phyloP scores from a whole-genome alignment of 2,888 invertebrate genomes.

The Hyles lineata region DNA sequence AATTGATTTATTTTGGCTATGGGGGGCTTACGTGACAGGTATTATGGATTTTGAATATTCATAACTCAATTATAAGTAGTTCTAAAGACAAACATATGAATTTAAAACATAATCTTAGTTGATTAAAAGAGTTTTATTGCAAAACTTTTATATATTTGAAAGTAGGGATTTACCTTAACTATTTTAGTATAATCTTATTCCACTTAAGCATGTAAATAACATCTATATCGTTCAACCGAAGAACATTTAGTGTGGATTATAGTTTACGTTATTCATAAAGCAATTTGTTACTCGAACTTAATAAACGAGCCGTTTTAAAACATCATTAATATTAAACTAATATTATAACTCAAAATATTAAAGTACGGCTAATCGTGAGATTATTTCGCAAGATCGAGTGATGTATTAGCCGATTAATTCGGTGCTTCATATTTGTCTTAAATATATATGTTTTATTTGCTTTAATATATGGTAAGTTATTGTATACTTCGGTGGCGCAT shows the following conservation, averaged over 20 bases:
- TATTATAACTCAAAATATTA: constrained; percentile 22
- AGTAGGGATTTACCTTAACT: no score
- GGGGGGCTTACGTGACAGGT: no score
- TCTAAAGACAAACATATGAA: no score
- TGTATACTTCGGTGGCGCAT: background rate
- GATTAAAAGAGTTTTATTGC: no score
- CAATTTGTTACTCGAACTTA: constrained; percentile 10
- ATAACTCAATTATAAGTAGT: no score
- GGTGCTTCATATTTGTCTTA: background rate
- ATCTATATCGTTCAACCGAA: background rate
- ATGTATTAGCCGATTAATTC: background rate
- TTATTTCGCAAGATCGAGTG: constrained; percentile 16
- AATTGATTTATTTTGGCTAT: no score
- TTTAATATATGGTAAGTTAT: background rate
- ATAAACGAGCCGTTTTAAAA: background rate
- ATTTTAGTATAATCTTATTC: background rate
- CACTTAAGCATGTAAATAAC: background rate
- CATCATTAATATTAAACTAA: constrained; percentile 14
- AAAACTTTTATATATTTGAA: no score
- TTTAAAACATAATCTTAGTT: no score
- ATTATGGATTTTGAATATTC: no score
- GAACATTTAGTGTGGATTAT: constrained; percentile 15
- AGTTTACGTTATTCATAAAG: constrained; percentile 19
- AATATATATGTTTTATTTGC: background rate
- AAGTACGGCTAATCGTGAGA: background rate